These are phyloP conservation scores for Yponomeuta sedellus DNA, from an alignment of 2,888 invertebrate genomes.

Conservation along the genomic window DNA sequence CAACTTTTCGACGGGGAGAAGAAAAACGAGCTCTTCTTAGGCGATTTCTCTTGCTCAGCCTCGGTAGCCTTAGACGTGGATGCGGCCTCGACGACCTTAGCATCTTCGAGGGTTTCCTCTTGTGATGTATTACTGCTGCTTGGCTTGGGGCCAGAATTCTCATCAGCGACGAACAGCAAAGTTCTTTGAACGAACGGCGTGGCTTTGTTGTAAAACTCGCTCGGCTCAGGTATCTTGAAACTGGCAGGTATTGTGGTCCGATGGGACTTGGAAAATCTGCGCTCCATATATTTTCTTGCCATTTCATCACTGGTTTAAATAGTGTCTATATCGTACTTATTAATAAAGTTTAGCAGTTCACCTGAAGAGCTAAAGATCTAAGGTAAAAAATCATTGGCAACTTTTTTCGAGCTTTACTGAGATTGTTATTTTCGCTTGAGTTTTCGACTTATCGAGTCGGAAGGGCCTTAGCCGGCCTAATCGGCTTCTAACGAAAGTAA, in stretches of 20 bases:
- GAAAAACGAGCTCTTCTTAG: constrained; percentile 72
- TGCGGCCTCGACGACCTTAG: constrained; percentile 35
- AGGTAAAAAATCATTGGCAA: constrained; percentile 29
- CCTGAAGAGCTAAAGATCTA: not conserved
- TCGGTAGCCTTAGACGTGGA: constrained; percentile 54
- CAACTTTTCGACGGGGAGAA: constrained; percentile 72
- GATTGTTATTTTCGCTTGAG: not conserved
- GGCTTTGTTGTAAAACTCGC: constrained; percentile 70
- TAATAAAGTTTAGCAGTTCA: not conserved
- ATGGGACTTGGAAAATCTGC: constrained; percentile 63
- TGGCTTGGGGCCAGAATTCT: constrained; percentile 61
- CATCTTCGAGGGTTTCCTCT: constrained; percentile 34
- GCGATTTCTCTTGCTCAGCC: constrained; percentile 64
- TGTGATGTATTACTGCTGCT: constrained; percentile 32
- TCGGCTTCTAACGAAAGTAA: not conserved
- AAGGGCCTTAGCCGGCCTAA: not conserved
- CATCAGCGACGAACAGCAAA: constrained; percentile 65
- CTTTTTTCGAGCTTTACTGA: constrained; percentile 19
- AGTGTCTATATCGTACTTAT: constrained; percentile 18
- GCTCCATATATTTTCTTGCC: constrained; percentile 76
- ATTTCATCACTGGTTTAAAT: constrained; percentile 45
- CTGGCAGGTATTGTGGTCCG: constrained; percentile 66
- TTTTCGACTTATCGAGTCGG: not conserved
- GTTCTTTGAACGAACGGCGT: constrained; percentile 72
- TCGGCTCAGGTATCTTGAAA: constrained; percentile 66